These are phyloP conservation scores for Kryptolebias marmoratus DNA, from an alignment of 2,113 vertebrate genomes.

Conservation along the genomic window DNA sequence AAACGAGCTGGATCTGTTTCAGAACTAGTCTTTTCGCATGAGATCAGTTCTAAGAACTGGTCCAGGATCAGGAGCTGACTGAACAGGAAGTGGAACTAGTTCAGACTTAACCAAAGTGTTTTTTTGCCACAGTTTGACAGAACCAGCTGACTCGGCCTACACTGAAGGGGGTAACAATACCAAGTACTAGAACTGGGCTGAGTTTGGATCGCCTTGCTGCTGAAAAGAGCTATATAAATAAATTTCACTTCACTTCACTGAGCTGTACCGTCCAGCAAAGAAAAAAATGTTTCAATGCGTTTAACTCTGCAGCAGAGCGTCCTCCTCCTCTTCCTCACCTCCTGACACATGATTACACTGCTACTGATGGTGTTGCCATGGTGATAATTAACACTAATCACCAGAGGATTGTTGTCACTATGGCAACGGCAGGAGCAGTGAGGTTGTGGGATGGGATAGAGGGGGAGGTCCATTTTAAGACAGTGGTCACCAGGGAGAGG, in stretches of 20 bases:
- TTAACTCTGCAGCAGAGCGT: neutral
- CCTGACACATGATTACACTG: constrained; percentile 46
- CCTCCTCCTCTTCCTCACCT: constrained; percentile 31
- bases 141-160: too few species aligned
- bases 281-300: neutral
- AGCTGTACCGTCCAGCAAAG: neutral
- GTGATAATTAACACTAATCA: constrained; percentile 69
- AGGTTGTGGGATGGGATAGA: constrained; percentile 6
- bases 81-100: too few species aligned
- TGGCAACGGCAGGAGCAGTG: constrained; percentile 56
- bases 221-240: too few species aligned
- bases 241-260: too few species aligned
- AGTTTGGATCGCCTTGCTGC: too few species aligned
- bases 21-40: too few species aligned
- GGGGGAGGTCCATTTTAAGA: constrained; percentile 39
- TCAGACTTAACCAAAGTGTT: too few species aligned
- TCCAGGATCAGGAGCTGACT: neutral
- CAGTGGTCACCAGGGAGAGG: constrained; percentile 45
- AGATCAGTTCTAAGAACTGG: too few species aligned
- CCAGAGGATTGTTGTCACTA: constrained; percentile 64
- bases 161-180: too few species aligned
- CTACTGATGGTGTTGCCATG: constrained; percentile 66
- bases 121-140: too few species aligned
- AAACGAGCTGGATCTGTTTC: too few species aligned
- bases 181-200: too few species aligned